Evolutionary conservation across 2,113 vertebrate genomes (phyloP).

Genomic region (Thamnophis sirtalis): DNA sequence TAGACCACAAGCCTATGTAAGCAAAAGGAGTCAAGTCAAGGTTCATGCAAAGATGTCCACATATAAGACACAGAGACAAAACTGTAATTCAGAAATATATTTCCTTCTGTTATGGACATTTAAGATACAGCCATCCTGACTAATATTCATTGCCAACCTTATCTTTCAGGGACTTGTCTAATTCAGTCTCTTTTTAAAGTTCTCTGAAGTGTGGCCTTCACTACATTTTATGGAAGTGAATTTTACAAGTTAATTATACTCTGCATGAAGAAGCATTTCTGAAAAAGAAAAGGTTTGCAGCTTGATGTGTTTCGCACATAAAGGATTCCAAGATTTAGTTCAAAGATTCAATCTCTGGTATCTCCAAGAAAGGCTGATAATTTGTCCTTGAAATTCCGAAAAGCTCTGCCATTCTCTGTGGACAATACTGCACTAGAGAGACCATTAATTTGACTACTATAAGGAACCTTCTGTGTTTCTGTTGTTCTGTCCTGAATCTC

Average conservation of each 20-base stretch:
- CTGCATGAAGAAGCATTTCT: not conserved
- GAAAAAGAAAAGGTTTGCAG: not conserved
- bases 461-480: not conserved
- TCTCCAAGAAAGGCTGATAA: not conserved
- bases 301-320: not conserved
- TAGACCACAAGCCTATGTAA: not conserved
- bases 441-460: not conserved
- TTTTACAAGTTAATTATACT: not conserved
- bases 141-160: not conserved
- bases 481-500: not conserved
- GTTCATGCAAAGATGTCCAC: not conserved
- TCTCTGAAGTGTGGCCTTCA: not conserved
- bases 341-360: not conserved
- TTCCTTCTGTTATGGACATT: not conserved
- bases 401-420: not conserved
- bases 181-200: not conserved
- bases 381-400: not conserved
- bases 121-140: not conserved
- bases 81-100: too few species aligned
- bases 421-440: not conserved
- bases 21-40: not conserved
- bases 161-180: not conserved
- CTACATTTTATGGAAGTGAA: not conserved
- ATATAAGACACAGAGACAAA: not conserved
- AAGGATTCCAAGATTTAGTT: not conserved